Conservation (phyloP, 2,797 vertebrate species). For the Sternotherus odoratus region DNA sequence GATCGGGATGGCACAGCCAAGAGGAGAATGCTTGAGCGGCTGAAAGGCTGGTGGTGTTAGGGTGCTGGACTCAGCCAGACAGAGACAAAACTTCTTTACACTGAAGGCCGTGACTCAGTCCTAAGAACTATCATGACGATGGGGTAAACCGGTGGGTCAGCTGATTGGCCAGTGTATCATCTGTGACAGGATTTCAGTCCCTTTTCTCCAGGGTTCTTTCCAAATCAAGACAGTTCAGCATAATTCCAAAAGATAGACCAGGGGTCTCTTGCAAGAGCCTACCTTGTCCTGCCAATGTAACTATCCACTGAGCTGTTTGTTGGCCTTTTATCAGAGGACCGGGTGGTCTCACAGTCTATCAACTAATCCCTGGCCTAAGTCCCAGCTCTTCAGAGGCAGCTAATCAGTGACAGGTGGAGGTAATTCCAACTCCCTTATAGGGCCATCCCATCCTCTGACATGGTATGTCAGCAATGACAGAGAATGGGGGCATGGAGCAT, state of each 20-base stretch:
- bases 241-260: not conserved
- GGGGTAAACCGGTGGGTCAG: not conserved
- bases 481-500: not conserved
- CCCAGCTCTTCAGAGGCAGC: accelerated
- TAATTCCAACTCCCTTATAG: not conserved
- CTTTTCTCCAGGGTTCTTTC: not conserved
- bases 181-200: not conserved
- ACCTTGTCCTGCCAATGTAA: not conserved
- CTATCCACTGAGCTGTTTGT: accelerated
- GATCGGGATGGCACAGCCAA: not conserved
- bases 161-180: not conserved
- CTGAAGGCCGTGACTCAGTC: not conserved
- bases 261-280: not conserved
- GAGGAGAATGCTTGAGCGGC: not conserved
- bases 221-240: not conserved
- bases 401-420: not conserved
- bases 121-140: not conserved
- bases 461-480: not conserved
- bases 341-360: not conserved
- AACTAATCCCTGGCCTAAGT: not conserved
- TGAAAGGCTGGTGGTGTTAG: not conserved
- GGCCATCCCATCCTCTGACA: not conserved
- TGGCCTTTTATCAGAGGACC: not conserved
- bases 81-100: not conserved
- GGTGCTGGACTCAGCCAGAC: too few relatives aligned